Evolutionary conservation across 2,888 invertebrate species (phyloP).

Genomic region (Drepanosiphum platanoidis): DNA sequence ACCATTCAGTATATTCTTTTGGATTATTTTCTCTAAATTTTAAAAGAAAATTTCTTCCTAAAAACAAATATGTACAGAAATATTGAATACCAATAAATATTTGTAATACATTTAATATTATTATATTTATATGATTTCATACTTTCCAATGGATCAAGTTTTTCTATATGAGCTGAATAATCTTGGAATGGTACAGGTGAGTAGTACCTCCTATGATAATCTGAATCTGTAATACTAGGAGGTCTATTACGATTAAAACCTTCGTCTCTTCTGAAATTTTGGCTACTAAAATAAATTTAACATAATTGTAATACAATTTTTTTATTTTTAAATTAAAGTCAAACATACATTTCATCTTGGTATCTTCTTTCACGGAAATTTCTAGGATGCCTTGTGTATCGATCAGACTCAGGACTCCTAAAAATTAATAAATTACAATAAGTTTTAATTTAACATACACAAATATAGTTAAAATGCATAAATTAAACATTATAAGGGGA

Average conservation of each 20-base stretch:
- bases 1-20: slow-evolving; percentile 81
- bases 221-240: slow-evolving; percentile 66
- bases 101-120: background rate
- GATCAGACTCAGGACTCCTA: slow-evolving; percentile 57
- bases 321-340: background rate
- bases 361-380: slow-evolving; percentile 48
- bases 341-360: slow-evolving; percentile 39
- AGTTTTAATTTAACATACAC: background rate
- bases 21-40: slow-evolving; percentile 72
- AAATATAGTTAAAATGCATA: too few species aligned
- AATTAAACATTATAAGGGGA: background rate
- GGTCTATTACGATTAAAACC: slow-evolving; percentile 63
- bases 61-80: slow-evolving; percentile 11
- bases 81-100: background rate
- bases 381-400: slow-evolving; percentile 38
- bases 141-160: slow-evolving; percentile 55
- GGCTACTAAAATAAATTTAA: background rate
- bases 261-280: slow-evolving; percentile 52
- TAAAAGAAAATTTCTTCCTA: slow-evolving; percentile 45
- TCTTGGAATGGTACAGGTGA: slow-evolving; percentile 52
- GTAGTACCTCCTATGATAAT: slow-evolving; percentile 63
- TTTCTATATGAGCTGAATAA: slow-evolving; percentile 55
- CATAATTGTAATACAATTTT: background rate
- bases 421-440: background rate
- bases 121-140: background rate